Evolutionary conservation across 2,797 vertebrate species (phyloP).

Genomic region (Echiichthys vipera): DNA sequence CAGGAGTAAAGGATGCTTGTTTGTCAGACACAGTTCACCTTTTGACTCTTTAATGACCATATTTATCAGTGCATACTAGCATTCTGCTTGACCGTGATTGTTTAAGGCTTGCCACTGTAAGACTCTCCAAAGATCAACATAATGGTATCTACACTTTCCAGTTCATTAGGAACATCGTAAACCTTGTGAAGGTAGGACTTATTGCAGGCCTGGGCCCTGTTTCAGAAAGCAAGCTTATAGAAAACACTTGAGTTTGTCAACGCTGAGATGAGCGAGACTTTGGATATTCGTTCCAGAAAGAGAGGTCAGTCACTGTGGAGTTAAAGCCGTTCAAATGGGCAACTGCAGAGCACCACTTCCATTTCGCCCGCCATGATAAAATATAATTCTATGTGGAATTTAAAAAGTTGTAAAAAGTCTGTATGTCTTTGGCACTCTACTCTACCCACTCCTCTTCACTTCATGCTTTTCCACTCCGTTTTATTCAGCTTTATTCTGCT

Average conservation of each 20-base stretch:
- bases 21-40: neutral
- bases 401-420: no score
- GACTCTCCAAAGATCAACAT: neutral
- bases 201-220: neutral
- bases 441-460: no score
- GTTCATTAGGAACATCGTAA: neutral
- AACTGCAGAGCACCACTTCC: no score
- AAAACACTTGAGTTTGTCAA: no score
- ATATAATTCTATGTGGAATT: neutral
- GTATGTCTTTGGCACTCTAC: no score
- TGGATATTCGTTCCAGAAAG: no score
- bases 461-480: neutral
- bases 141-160: neutral
- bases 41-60: neutral
- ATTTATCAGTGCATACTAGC: neutral
- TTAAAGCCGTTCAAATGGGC: no score
- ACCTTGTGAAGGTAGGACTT: neutral
- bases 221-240: no score
- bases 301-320: no score
- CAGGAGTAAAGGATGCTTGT: neutral
- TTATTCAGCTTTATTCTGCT: slow-evolving; percentile 9
- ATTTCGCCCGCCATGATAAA: no score
- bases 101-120: neutral
- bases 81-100: neutral
- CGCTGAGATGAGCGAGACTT: no score